These are phyloP conservation scores for Ceratoteleas bidentatus DNA, from an alignment of 1,140 invertebrate genomes.

Conservation along the genomic window DNA sequence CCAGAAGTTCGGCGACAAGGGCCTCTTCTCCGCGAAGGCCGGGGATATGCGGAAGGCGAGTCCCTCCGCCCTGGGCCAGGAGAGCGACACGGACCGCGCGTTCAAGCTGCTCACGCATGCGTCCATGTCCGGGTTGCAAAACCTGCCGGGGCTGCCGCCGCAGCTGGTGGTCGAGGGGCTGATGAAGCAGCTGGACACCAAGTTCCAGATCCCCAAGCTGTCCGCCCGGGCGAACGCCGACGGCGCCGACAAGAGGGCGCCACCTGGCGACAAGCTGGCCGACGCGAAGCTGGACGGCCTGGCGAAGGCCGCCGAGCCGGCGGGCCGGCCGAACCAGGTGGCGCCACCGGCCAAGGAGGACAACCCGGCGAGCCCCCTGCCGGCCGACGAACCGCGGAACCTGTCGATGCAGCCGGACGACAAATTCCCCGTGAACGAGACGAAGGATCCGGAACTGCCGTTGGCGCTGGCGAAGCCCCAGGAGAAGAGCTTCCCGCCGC, in stretches of 20 bases:
- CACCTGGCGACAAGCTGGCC: slow-evolving; percentile 20
- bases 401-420: slow-evolving; percentile 77
- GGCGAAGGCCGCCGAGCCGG: slow-evolving; percentile 9
- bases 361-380: too few species aligned
- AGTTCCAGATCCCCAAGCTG: slow-evolving; percentile 93
- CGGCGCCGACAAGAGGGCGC: slow-evolving; percentile 65
- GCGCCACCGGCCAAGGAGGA: slow-evolving; percentile 38
- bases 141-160: slow-evolving; percentile 77
- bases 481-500: slow-evolving; percentile 38
- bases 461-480: slow-evolving; percentile 61
- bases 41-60: slow-evolving; percentile 84
- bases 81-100: slow-evolving; percentile 83
- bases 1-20: slow-evolving; percentile 83
- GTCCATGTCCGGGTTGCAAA: slow-evolving; percentile 80
- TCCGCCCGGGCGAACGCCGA: slow-evolving; percentile 82
- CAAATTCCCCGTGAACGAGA: slow-evolving; percentile 29
- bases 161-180: slow-evolving; percentile 86
- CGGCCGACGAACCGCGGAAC: slow-evolving; percentile 76
- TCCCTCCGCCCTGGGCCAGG: slow-evolving; percentile 83
- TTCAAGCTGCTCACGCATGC: slow-evolving; percentile 81
- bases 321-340: slow-evolving; percentile 22
- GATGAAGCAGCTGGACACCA: slow-evolving; percentile 90
- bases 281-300: slow-evolving; percentile 20
- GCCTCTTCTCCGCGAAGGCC: slow-evolving; percentile 84
- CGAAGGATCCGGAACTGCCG: slow-evolving; percentile 38